Evolutionary conservation across 2,113 vertebrate species (phyloP), one percentile per base, ranked within the genome.

Genomic region (Gymnogyps californianus): DNA sequence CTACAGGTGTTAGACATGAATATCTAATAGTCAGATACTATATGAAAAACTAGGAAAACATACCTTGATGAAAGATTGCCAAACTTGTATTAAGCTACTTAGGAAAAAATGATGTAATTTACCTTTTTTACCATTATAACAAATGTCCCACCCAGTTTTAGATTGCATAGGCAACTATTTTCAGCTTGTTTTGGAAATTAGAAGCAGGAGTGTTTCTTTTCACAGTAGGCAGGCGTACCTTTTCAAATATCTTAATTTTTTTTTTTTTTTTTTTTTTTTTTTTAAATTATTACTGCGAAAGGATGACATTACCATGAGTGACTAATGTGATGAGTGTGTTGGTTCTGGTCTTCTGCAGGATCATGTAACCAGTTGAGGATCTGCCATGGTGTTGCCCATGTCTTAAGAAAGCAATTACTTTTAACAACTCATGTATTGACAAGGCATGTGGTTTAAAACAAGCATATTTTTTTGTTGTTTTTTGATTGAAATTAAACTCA

Each of bases 1-100:
- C 96, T 96, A 51, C 94, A 97, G 96, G 94, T 96, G 94, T 94
- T 92, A 94, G 83, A 87, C 70, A 51, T 64, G 83, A 95, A 69
- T 93, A 94, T 93, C 79, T 94, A 86, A 46, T 46, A 94, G 79
- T 78, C 83, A 95, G 93, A 82, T 94, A 71, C 9, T 66, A 12
- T 69, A 91, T 78, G 69, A 92, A 96, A 91, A 94, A 51, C 34
- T 58, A 75, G 75, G 78, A 95, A 95, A 96, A 89, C 85, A 82
- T 59, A 84, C 20, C 54, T 67, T 89, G 87, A 76, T 96, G 95
- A 93, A 96, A 95, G 91, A 82, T 72, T 88, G 84, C 87, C 90
- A 91, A 86, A 54, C 70, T 84, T 87, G 25, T 77, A 76, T 89
- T 90, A 55, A 90, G 32, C 69, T 78, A 59, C 93, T 89, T 95